Base-by-base conservation (phyloP, 2,888 invertebrate species). In the Serripes groenlandicus region DNA sequence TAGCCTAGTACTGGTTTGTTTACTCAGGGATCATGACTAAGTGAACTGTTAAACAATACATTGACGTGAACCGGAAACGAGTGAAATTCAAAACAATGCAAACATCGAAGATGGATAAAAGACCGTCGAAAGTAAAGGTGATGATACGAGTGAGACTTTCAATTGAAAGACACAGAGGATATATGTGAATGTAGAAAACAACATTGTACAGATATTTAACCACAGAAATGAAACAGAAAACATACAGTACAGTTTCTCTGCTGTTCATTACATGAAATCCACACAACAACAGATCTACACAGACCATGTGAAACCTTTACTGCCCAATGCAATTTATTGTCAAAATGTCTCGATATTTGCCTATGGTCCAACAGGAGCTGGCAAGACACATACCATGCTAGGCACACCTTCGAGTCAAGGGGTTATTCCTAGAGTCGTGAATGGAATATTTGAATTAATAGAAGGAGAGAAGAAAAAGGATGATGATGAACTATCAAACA, bases 361-460 rank as follows among this genome's bases (percentile, higher is more conserved):
- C 0, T 93, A 93, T 88, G 94, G 94, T 26, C 93, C 93, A 3
- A 93, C 93, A 42, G 93, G 93, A 34, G 91, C 93, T 82, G 94
- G 94, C 32, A 94, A 94, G 76, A 94, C 94, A 0, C 92, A 93
- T 87, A 94, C 94, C 5, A 94, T 94, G 90, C 84, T 93, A 64
- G 94, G 94, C 5, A 89, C 91, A 2, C 79, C 90, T 0, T 68
- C 83, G 2, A 92, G 93, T 68, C 93, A 93, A 18, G 94, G 94
- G 0, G 87, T 94, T 56, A 93, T 93, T 26, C 93, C 93, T 0
- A 75, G 93, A 11, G 92, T 92, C 23, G 90, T 94, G n/a, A 90
- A 90, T 82, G 91, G 90, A 11, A 72, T 94, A 28, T 93, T 93
- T 84, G 78, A 89, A 18, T 28, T 69, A 26, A 88, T 90, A 21